These are phyloP conservation scores for Turnix velox DNA, from an alignment of 2,113 vertebrate genomes.

Conservation along the genomic window DNA sequence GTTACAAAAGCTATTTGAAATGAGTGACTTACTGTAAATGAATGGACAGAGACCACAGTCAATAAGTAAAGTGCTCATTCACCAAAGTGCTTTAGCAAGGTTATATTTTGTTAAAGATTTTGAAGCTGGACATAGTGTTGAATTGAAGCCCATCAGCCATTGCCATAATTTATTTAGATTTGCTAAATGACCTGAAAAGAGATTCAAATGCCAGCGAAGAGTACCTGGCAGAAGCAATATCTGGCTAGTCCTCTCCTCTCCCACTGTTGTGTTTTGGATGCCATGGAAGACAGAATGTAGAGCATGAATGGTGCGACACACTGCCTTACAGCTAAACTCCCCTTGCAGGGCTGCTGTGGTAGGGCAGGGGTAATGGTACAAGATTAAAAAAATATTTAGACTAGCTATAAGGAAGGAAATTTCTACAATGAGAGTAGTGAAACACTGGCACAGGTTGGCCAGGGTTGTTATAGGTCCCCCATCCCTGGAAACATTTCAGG, in stretches of 20 bases:
- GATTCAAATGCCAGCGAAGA: background rate
- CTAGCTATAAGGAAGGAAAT: background rate
- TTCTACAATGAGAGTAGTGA: background rate
- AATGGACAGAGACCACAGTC: conserved; percentile 43
- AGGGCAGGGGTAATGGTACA: background rate
- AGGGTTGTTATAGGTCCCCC: background rate
- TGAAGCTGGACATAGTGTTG: conserved; percentile 1
- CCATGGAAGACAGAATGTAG: background rate
- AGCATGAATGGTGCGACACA: background rate
- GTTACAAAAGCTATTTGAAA: conserved; percentile 58
- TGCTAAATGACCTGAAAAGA: conserved; percentile 10
- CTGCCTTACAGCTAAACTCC: background rate
- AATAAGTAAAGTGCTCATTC: conserved; percentile 62
- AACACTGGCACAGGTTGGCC: background rate
- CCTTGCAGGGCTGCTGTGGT: background rate
- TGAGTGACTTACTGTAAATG: conserved; percentile 58
- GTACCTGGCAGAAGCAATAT: background rate
- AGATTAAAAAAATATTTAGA: background rate
- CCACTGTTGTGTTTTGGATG: background rate
- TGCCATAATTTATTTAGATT: conserved; percentile 17
- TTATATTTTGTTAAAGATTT: conserved; percentile 46
- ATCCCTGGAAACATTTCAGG: background rate
- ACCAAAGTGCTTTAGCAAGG: conserved; percentile 43
- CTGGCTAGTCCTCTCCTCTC: background rate
- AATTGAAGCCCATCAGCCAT: conserved; percentile 11